Base-by-base conservation (phyloP, 2,888 invertebrate species). In the Sipunculus nudus region DNA sequence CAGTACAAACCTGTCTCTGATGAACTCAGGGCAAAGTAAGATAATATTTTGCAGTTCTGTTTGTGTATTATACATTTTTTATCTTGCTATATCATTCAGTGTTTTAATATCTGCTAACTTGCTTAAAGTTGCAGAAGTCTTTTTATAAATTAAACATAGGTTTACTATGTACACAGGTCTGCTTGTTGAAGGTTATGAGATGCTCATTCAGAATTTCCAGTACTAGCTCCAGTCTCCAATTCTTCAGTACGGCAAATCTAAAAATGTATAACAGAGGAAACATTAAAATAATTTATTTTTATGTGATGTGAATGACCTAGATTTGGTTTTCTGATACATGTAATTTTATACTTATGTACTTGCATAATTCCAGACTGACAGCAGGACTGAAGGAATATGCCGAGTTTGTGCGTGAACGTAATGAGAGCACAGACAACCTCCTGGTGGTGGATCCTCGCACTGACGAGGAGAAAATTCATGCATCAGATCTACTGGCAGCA, bases 1-100 rank as follows among this genome's bases (percentile, higher is more conserved):
- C 81, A 82, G 73, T 81, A 78, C 70, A 77, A 73, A 55, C 78
- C 80, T n/a, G 67, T 82, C 43, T 61, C 71, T 5, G 70, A 74
- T 1, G 56, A 68, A 8, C 67, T 78, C 28, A 68, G 79, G 53
- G 54, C 65, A 23, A 67, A 65, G 81, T 68, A 40, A 50, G 61
- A 45, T 13, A 5, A 16, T 35, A 50, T 47, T 13, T 8, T 26
- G 10, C 23, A 31, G 10, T 10, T 19, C 35, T 25, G 10, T 25
- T 29, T 40, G n/a, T 31, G 28, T 25, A 53, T 10, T 31, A 28
- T 46, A 28, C 25, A 46, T 39, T 3, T 39, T 13, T 13, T 25
- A 23, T 3, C 31, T 3, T 13, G 4, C 19, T 23, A 28, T 47
- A n/a, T n/a, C n/a, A n/a, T n/a, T n/a, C n/a, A n/a, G n/a, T n/a